A percentile compares a stretch with the other conserved stretches of the same genome.
Conservation (phyloP, 1,140 invertebrate species). For the Camponotus pennsylvanicus region DNA sequence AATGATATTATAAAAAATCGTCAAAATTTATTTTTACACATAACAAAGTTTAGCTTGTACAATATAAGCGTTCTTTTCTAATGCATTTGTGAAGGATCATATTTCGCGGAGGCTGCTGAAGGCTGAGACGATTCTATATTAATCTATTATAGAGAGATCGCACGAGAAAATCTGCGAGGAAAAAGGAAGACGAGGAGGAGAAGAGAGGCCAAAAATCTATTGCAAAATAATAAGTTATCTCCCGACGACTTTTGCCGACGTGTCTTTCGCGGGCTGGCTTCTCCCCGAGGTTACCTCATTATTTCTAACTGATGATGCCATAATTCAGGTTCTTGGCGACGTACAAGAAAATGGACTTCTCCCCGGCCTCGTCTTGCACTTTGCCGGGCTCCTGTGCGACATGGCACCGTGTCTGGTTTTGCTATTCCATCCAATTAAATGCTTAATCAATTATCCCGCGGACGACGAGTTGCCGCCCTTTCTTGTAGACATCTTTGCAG, state of each 20-base stretch:
- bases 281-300: slow-evolving; percentile 80
- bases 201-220: slow-evolving; percentile 73
- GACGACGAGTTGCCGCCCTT: slow-evolving; percentile 65
- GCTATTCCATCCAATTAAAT: slow-evolving; percentile 81
- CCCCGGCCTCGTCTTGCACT: slow-evolving; percentile 66
- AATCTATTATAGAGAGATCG: neutral
- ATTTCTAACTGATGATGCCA: slow-evolving; percentile 83
- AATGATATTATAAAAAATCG: neutral
- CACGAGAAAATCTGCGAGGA: neutral
- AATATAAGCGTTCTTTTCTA: neutral
- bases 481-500: slow-evolving; percentile 68
- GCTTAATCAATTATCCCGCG: slow-evolving; percentile 78
- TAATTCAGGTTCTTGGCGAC: slow-evolving; percentile 81
- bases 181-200: neutral
- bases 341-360: slow-evolving; percentile 82
- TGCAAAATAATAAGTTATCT: slow-evolving; percentile 81
- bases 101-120: neutral
- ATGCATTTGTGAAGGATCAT: neutral
- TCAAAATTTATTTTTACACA: neutral
- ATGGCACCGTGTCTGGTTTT: slow-evolving; percentile 65
- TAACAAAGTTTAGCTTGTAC: neutral
- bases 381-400: slow-evolving; percentile 57
- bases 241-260: slow-evolving; percentile 78
- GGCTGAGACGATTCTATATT: slow-evolving; percentile 3
- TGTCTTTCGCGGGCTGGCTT: slow-evolving; percentile 71